Percentiles rank a stretch among this genome's conserved stretches.
phyloP scores from a whole-genome alignment of 1,140 invertebrate genomes.

The Hypothenemus hampei region DNA sequence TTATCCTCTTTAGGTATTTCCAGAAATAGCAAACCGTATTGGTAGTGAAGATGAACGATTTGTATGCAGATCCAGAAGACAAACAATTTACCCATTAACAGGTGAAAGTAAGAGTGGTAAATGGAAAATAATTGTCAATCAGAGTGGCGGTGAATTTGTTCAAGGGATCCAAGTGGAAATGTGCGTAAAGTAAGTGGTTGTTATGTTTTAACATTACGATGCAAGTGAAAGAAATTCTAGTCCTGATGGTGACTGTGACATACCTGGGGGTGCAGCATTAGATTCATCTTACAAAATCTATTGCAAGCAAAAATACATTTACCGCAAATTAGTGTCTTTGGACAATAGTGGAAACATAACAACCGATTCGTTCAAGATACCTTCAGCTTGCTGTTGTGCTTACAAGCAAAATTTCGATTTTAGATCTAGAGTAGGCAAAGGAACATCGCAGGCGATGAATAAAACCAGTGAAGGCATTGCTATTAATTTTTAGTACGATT shows the following conservation, averaged over 20 bases:
- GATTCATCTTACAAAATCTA: constrained; percentile 47
- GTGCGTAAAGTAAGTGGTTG: constrained; percentile 48
- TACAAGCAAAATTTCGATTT: no score
- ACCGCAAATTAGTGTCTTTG: constrained; percentile 51
- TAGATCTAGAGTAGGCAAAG: no score
- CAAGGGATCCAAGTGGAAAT: constrained; percentile 54
- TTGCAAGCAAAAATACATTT: constrained; percentile 62
- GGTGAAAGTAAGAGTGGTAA: constrained; percentile 44
- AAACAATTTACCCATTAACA: constrained; percentile 40
- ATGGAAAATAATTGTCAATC: constrained; percentile 56
- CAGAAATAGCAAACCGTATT: constrained; percentile 24
- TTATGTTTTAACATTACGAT: constrained; percentile 1
- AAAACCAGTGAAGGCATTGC: no score
- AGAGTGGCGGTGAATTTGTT: constrained; percentile 46
- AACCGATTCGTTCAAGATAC: constrained; percentile 53
- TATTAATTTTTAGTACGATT: no score
- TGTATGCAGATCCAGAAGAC: constrained; percentile 33
- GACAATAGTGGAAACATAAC: constrained; percentile 47
- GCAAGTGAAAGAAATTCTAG: constrained; percentile 10
- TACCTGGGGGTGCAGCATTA: constrained; percentile 44
- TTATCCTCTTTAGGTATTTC: not conserved
- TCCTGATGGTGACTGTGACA: constrained; percentile 39
- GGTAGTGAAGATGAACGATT: constrained; percentile 33
- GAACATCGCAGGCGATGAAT: no score
- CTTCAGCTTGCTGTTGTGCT: constrained; percentile 59